These are phyloP conservation scores for Cheilosia pagana DNA, from an alignment of 2,888 invertebrate genomes.

Conservation along the genomic window DNA sequence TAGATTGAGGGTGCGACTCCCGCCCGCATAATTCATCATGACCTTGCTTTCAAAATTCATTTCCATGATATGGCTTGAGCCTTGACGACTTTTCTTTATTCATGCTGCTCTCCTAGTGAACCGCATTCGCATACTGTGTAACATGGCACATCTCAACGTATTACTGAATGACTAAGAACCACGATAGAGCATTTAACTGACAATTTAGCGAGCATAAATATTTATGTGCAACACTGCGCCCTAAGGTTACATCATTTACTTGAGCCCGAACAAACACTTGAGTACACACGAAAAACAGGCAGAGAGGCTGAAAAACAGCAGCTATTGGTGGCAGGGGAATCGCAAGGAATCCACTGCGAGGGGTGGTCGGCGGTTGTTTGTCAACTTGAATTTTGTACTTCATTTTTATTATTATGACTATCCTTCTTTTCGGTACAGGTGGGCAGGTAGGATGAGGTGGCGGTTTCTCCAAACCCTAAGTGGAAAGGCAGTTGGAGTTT, in stretches of 20 bases:
- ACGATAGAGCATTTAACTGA: slow-evolving; percentile 71
- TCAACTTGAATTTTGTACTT: slow-evolving; percentile 60
- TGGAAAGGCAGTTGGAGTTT: slow-evolving; percentile 31
- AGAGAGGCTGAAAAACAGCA: slow-evolving; percentile 58
- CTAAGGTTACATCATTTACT: slow-evolving; percentile 72
- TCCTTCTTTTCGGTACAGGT: slow-evolving; percentile 34
- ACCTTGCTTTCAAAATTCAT: slow-evolving; percentile 58
- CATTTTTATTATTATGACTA: slow-evolving; percentile 63
- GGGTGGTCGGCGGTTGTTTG: slow-evolving; percentile 49
- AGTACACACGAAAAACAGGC: slow-evolving; percentile 40
- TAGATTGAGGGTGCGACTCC: background rate
- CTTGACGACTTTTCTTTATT: slow-evolving; percentile 38
- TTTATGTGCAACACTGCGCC: slow-evolving; percentile 72
- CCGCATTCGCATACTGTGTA: slow-evolving; percentile 29
- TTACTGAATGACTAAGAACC: slow-evolving; percentile 62
- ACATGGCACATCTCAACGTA: slow-evolving; percentile 50
- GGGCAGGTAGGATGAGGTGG: slow-evolving; percentile 6
- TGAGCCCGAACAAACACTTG: slow-evolving; percentile 65
- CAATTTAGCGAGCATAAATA: slow-evolving; percentile 73
- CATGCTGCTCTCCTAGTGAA: slow-evolving; percentile 23
- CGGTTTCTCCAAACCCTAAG: slow-evolving; percentile 17
- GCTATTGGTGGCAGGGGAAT: slow-evolving; percentile 57
- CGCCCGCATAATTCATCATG: slow-evolving; percentile 53
- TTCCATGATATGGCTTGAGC: slow-evolving; percentile 49
- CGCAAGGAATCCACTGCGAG: slow-evolving; percentile 19